These are phyloP conservation scores for Pterobdella sp. DNA, from an alignment of 2,888 invertebrate genomes.

Conservation along the genomic window DNA sequence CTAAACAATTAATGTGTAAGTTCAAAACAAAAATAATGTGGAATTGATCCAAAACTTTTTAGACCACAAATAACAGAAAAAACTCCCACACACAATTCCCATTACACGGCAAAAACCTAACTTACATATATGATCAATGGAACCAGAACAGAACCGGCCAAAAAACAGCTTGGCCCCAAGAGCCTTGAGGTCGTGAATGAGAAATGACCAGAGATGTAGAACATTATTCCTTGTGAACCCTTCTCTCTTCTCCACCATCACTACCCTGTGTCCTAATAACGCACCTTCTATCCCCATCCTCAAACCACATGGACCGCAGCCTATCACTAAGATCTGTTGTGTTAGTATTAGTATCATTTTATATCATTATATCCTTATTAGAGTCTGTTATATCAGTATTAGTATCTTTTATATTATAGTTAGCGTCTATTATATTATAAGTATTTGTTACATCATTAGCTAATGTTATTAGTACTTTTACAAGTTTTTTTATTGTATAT, in stretches of 20 bases:
- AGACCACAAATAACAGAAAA: no score
- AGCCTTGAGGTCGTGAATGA: conserved; percentile 84
- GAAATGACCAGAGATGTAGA: conserved; percentile 93
- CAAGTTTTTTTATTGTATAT: not conserved
- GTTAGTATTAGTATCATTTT: no score
- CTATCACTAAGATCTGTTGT: conserved; percentile 48
- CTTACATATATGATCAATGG: conserved; percentile 91
- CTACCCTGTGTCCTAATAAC: conserved; percentile 84
- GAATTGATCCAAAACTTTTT: no score
- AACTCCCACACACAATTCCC: no score
- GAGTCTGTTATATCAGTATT: no score
- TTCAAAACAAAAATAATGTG: no score
- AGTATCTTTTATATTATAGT: no score
- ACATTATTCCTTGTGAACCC: conserved; percentile 72
- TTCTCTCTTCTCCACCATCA: conserved; percentile 83
- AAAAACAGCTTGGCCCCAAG: conserved; percentile 96
- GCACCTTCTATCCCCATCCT: conserved; percentile 92
- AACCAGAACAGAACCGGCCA: conserved; percentile 95
- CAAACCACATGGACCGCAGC: conserved; percentile 89
- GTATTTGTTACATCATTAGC: not conserved
- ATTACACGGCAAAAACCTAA: conserved; percentile 34
- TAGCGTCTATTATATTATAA: not conserved
- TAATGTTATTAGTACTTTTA: not conserved
- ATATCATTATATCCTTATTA: no score
- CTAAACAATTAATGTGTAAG: no score